Conservation (phyloP, 2,888 invertebrate genomes). For the Thereva unica region DNA sequence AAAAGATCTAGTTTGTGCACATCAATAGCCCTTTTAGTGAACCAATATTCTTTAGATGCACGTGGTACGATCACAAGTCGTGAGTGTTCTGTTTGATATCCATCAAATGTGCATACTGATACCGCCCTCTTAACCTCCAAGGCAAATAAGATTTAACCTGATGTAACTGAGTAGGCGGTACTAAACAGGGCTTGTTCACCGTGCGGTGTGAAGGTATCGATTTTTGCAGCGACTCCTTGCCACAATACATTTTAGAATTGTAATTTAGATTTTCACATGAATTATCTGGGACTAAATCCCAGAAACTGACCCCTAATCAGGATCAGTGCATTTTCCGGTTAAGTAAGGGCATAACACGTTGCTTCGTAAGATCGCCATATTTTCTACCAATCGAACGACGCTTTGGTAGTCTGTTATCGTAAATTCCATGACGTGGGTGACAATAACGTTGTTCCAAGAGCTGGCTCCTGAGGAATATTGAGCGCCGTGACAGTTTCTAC, state of each 20-base stretch:
- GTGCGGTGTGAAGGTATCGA: too few species aligned
- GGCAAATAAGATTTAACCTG: too few species aligned
- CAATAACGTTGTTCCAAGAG: conserved; percentile 2
- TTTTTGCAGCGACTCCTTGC: too few species aligned
- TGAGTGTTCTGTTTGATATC: conserved; percentile 6
- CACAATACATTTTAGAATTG: too few species aligned
- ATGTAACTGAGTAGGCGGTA: too few species aligned
- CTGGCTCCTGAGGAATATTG: not conserved
- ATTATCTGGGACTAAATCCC: too few species aligned
- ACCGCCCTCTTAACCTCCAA: too few species aligned
- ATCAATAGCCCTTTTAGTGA: not conserved
- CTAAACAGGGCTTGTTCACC: too few species aligned
- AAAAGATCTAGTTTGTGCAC: conserved; percentile 1
- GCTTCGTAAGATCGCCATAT: not conserved
- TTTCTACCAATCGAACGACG: conserved; percentile 2
- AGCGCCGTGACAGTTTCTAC: not conserved
- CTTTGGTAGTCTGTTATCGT: too few species aligned
- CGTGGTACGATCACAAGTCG: not conserved
- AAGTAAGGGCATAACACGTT: not conserved
- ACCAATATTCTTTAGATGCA: not conserved
- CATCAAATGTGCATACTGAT: conserved; percentile 7
- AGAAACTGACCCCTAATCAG: too few species aligned
- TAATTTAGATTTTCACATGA: too few species aligned
- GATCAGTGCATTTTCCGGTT: not conserved
- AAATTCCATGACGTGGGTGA: too few species aligned